Conservation (phyloP, 2,797 vertebrate species). For the Molossus alvarezi region DNA sequence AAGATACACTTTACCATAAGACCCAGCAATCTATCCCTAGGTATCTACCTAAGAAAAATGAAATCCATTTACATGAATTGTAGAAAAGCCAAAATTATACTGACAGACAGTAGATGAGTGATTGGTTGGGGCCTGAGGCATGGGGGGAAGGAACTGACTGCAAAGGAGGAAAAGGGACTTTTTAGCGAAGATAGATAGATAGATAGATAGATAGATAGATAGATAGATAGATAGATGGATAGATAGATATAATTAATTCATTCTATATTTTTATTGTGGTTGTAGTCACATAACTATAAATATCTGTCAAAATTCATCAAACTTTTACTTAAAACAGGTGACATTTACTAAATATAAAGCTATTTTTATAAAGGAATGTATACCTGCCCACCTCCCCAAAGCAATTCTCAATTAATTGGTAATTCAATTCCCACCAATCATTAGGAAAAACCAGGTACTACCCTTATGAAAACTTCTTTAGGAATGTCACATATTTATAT, state of each 20-base stretch:
- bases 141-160: not conserved
- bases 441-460: not conserved
- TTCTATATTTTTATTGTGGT: not conserved
- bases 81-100: conserved; percentile 24
- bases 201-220: no score
- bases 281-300: conserved; percentile 26
- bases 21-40: not conserved
- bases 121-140: not conserved
- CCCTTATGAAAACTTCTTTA: not conserved
- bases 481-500: not conserved
- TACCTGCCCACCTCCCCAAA: not conserved
- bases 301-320: conserved; percentile 44
- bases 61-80: conserved; percentile 46
- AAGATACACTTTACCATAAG: conserved; percentile 25
- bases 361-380: not conserved
- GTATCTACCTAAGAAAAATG: conserved; percentile 50
- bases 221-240: no score
- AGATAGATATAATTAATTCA: not conserved
- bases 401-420: not conserved
- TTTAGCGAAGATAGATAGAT: conserved; percentile 5
- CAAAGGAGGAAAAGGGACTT: not conserved
- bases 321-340: conserved; percentile 44
- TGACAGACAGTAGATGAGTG: conserved; percentile 8
- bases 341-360: not conserved
- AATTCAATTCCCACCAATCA: conserved; percentile 37